phyloP scores from a whole-genome alignment of 2,113 vertebrate genomes.

The Brachyhypopomus gauderio region DNA sequence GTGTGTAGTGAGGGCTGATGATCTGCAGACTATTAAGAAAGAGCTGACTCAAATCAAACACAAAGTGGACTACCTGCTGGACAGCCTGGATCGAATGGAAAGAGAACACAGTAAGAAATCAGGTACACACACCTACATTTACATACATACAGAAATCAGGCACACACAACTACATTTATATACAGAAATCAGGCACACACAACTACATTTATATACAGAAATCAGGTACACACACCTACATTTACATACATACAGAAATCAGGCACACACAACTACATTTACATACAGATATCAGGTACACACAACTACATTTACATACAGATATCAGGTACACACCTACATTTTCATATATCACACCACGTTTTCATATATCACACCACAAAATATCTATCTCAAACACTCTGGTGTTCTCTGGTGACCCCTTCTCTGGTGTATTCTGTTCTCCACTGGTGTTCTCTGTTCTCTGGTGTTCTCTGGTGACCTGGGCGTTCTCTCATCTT shows the following conservation, averaged over 20 bases:
- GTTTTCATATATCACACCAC: background rate
- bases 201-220: slow-evolving; percentile 59
- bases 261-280: background rate
- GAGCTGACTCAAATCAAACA: slow-evolving; percentile 88
- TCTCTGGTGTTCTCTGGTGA: background rate
- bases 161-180: background rate
- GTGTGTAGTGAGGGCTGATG: slow-evolving; percentile 81
- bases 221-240: slow-evolving; percentile 62
- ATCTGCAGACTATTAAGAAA: slow-evolving; percentile 87
- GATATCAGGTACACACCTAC: slow-evolving; percentile 70
- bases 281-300: too few relatives aligned
- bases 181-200: too few relatives aligned
- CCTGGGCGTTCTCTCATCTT: background rate
- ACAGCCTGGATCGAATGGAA: slow-evolving; percentile 86
- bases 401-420: background rate
- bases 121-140: slow-evolving; percentile 57
- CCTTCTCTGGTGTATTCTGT: background rate
- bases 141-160: background rate
- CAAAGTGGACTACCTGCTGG: slow-evolving; percentile 88
- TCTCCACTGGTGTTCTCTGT: too few relatives aligned
- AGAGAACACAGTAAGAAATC: slow-evolving; percentile 83
- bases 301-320: slow-evolving; percentile 35
- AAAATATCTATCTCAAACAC: background rate
- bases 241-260: background rate
- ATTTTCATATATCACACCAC: background rate